These are phyloP conservation scores for Scomber scombrus DNA, from an alignment of 2,113 vertebrate species.

Conservation along the genomic window DNA sequence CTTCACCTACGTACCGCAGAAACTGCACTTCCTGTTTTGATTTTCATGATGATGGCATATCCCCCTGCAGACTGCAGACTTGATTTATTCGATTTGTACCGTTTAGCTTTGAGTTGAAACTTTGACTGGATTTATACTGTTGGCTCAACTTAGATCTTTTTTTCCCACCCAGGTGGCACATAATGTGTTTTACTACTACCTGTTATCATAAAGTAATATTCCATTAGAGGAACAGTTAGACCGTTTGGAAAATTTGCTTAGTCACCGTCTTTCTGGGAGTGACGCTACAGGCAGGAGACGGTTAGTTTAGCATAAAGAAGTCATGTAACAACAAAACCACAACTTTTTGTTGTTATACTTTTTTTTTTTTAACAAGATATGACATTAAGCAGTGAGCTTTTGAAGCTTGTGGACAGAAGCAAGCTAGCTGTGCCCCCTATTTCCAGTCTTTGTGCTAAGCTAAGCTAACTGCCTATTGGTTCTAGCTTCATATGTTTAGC, in stretches of 20 bases:
- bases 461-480: too few relatives aligned
- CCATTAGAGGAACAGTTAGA: background rate
- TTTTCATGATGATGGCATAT: slow-evolving; percentile 11
- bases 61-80: slow-evolving; percentile 22
- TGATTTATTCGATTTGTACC: slow-evolving; percentile 18
- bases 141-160: slow-evolving; percentile 4
- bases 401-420: too few relatives aligned
- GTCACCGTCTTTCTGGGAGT: background rate
- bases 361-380: background rate
- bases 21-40: slow-evolving; percentile 33
- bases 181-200: background rate
- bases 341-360: background rate
- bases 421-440: too few relatives aligned
- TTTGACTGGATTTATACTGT: slow-evolving; percentile 23
- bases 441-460: too few relatives aligned
- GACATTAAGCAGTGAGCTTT: too few relatives aligned
- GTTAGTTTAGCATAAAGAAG: too few relatives aligned
- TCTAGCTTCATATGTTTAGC: too few relatives aligned
- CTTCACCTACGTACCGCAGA: slow-evolving; percentile 30
- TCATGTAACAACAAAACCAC: too few relatives aligned
- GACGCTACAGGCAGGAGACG: too few relatives aligned
- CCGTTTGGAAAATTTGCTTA: background rate
- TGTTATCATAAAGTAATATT: slow-evolving; percentile 3
- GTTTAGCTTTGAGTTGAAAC: slow-evolving; percentile 30
- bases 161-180: slow-evolving; percentile 6